Evolutionary conservation across 2,888 invertebrate species (phyloP), one percentile per base, ranked within the genome.

Genomic region (Laothoe populi): DNA sequence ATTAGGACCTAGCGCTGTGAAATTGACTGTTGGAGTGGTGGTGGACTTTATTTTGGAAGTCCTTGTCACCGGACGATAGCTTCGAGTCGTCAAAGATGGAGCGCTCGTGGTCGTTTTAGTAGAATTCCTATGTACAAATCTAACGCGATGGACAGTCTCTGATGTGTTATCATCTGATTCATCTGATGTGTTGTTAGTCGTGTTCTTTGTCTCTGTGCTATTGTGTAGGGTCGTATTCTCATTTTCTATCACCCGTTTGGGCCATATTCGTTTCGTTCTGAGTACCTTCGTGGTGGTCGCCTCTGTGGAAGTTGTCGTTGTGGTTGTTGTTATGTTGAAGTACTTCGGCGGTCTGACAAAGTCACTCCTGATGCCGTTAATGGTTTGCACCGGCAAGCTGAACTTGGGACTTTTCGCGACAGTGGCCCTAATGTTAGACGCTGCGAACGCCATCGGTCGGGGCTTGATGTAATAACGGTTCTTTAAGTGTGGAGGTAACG

Each of bases 201-300:
- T 78, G 62, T 81, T 78, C 60, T 16, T 57, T 63, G 71, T 73
- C 57, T 72, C 66, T 63, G 81, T 83, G 31, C 66, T 68, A 64
- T 79, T 83, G 49, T 69, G 64, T 57, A 72, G 63, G 31, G 79
- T 79, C 40, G 66, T 64, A 61, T 84, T 86, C 64, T 78, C 75
- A 68, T 84, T 83, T 59, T 82, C 82, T 59, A 80, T 69, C 59
- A 84, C 73, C 59, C 67, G 58, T 61, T 89, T 88, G 8, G 92
- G 92, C 92, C 92, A 92, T 78, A 92, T 92, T 78, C 92, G 81
- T 77, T 91, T 92, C 46, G 86, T 92, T 74, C 93, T 82, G 64
- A 88, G 69, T 60, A 82, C 69, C 77, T 79, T 86, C 66, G 73
- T 77, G 1, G 92, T 90, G 5, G 88, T 81, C 53, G 71, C 62